Conservation (phyloP, 2,797 vertebrate species). For the Podarcis lilfordi region DNA sequence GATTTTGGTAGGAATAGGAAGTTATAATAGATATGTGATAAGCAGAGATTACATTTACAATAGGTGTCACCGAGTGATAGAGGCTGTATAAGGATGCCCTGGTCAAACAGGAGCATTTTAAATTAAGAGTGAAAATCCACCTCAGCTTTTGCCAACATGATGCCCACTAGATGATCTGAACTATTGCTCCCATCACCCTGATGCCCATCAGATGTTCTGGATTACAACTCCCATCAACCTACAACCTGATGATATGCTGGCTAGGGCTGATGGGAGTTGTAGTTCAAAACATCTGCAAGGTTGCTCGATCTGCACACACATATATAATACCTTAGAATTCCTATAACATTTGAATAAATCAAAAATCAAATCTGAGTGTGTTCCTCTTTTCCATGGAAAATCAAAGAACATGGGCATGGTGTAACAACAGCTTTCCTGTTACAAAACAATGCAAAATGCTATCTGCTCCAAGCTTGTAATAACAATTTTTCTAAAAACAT, state of each 20-base stretch:
- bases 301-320: too few relatives aligned
- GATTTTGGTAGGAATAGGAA: constrained; percentile 70
- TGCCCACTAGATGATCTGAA: too few relatives aligned
- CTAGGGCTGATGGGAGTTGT: too few relatives aligned
- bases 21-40: constrained; percentile 66
- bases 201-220: too few relatives aligned
- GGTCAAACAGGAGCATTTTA: rapidly evolving
- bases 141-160: background rate
- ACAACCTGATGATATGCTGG: too few relatives aligned
- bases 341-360: too few relatives aligned
- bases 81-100: rapidly evolving
- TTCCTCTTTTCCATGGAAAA: background rate
- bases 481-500: background rate
- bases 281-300: too few relatives aligned
- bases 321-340: too few relatives aligned
- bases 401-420: background rate
- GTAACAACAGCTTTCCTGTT: background rate
- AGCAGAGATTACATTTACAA: constrained; percentile 64
- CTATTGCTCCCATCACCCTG: too few relatives aligned
- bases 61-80: constrained; percentile 19
- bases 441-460: too few relatives aligned
- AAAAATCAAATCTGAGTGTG: background rate
- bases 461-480: background rate
- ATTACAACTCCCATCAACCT: too few relatives aligned
- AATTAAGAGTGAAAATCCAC: background rate